Base-by-base conservation (phyloP, 1,140 invertebrate genomes). In the Frieseomelitta varia region DNA sequence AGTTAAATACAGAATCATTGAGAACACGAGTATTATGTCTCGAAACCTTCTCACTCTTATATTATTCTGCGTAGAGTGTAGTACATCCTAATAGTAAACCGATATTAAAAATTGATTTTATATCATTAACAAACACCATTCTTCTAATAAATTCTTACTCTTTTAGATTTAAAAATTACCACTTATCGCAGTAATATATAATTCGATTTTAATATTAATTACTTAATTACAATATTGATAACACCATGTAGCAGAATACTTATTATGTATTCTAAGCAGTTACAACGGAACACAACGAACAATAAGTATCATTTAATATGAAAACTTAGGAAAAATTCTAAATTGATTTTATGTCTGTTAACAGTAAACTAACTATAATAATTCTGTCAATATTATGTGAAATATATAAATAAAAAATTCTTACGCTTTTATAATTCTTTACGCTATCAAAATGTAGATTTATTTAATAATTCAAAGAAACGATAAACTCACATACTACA, bases 1-100 rank as follows among this genome's bases (percentile, higher is more conserved):
- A 27, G 72, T 56, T 0, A 63, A 2, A 12, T 87, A 86, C 4
- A 89, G 14, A 4, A 69, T 17, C 19, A 68, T 86, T 47, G 86
- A 81, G 1, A 85, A 34, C 1, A 65, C 10, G 71, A 88, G 90
- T 17, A 90, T 6, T 34, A 74, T 39, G 24, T 88, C 53, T 15
- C 82, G 74, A 27, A 53, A n/a, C 67, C 71, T 88, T 53, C 84
- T 91, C 17, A 75, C 21, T 10, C 78, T 39, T 19, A 89, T 73
- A 63, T 91, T 79, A 21, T 85, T 58, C 27, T 85, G 81, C 12
- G 51, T 72, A 15, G 84, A 89, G 85, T 30, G 67, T 55, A 17
- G 78, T 77, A 30, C 79, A 85, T 10, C 90, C 90, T 24, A 91
- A 88, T 27, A 91, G 12, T 30, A 87, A 67, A 1, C 85, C 81